phyloP scores from a whole-genome alignment of 1,140 invertebrate species.

The Eciton burchellii region DNA sequence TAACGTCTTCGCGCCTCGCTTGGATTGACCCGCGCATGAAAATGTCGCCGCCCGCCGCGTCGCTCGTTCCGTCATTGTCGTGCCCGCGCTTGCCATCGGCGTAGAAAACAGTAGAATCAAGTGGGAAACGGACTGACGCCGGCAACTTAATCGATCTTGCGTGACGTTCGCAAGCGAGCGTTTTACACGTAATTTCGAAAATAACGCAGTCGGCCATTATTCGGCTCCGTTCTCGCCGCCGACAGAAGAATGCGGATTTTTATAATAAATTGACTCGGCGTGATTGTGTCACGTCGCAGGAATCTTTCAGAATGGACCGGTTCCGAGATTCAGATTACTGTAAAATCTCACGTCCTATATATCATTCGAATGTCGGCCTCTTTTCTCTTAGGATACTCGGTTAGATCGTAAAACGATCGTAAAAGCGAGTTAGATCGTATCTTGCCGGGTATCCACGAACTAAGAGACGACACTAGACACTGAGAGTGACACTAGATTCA shows the following conservation, averaged over 20 bases:
- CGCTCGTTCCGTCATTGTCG: constrained; percentile 47
- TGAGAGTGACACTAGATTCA: background rate
- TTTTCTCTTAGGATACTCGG: constrained; percentile 4
- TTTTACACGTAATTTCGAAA: background rate
- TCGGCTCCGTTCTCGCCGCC: background rate
- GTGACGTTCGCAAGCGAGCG: too few relatives aligned
- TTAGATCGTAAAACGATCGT: background rate
- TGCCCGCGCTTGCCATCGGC: background rate
- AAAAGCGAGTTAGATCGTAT: constrained; percentile 42
- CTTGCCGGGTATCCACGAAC: background rate
- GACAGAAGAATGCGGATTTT: background rate
- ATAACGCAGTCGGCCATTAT: background rate
- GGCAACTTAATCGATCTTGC: too few relatives aligned
- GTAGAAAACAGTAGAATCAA: too few relatives aligned
- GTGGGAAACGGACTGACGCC: too few relatives aligned
- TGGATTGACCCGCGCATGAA: constrained; percentile 62
- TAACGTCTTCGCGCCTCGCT: constrained; percentile 75
- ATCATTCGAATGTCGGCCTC: constrained; percentile 10
- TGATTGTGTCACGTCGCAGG: background rate
- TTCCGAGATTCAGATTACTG: constrained; percentile 19
- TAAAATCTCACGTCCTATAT: background rate
- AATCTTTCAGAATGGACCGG: background rate
- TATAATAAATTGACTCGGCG: background rate
- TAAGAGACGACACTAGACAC: background rate
- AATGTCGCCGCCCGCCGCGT: constrained; percentile 53